A percentile compares a stretch with the other conserved stretches of the same genome.
phyloP scores from a whole-genome alignment of 2,888 invertebrate genomes.

The Chirona hameri region DNA sequence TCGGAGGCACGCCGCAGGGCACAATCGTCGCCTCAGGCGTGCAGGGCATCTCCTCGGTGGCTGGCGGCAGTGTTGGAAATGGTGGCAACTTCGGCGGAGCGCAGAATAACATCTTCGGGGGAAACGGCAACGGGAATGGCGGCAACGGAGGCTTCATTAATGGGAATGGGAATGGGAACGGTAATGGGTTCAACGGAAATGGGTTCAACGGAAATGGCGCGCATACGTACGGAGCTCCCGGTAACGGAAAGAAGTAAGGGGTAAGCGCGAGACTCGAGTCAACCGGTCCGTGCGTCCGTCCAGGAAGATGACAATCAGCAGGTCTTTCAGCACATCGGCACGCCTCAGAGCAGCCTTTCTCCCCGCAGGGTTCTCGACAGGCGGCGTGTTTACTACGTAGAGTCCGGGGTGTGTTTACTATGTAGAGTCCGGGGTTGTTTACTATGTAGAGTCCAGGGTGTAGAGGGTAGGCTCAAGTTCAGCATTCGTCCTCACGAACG shows the following conservation, averaged over 20 bases:
- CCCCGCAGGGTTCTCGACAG: no score
- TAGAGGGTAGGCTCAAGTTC: no score
- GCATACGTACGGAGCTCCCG: slow-evolving; percentile 22
- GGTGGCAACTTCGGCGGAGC: not conserved
- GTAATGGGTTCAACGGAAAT: not conserved
- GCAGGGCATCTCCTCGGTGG: not conserved
- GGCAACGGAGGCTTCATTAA: slow-evolving; percentile 27
- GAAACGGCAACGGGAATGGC: not conserved
- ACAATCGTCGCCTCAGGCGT: not conserved
- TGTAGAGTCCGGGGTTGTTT: no score
- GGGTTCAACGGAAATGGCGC: not conserved
- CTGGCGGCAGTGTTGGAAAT: not conserved
- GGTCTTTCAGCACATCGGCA: not conserved
- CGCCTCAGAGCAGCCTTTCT: not conserved
- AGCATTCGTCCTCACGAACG: no score
- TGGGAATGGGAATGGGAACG: not conserved
- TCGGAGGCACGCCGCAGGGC: not conserved
- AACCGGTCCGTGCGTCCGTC: not conserved
- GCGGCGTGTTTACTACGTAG: no score
- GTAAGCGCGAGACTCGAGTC: not conserved
- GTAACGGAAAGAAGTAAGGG: not conserved
- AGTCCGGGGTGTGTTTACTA: no score
- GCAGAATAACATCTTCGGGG: not conserved
- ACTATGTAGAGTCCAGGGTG: no score
- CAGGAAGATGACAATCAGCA: not conserved